These are phyloP conservation scores for Molorchus minor DNA, from an alignment of 2,888 invertebrate genomes.

Conservation along the genomic window DNA sequence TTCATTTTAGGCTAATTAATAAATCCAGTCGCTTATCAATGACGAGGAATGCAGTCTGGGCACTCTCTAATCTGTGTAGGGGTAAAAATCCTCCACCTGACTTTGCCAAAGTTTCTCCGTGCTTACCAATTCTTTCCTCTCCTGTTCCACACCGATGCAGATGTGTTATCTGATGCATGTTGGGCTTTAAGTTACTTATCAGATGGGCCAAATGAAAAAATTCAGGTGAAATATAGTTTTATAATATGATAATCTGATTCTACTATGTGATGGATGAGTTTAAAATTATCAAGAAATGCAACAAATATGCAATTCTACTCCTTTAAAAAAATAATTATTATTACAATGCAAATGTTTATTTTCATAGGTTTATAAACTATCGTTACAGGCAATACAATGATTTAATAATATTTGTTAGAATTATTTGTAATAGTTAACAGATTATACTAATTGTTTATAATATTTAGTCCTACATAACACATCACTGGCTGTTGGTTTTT, in stretches of 20 bases:
- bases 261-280: background rate
- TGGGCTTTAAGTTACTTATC: conserved; percentile 97
- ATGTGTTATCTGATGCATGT: conserved; percentile 93
- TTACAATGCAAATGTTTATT: no score
- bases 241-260: background rate
- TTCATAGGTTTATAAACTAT: no score
- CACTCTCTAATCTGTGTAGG: conserved; percentile 94
- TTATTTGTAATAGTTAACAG: no score
- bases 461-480: no score
- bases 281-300: no score
- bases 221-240: conserved; percentile 66
- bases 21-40: conserved; percentile 84
- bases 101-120: conserved; percentile 82
- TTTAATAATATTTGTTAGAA: no score
- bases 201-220: conserved; percentile 97
- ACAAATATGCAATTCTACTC: no score
- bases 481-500: no score
- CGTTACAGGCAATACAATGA: no score
- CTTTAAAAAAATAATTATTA: no score
- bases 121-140: conserved; percentile 86
- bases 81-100: conserved; percentile 97
- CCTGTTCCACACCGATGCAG: conserved; percentile 86
- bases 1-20: conserved; percentile 72
- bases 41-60: conserved; percentile 98
- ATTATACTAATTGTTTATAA: no score